Evolutionary conservation across 1,140 invertebrate species (phyloP).

Genomic region (Pemphigus obesinymphae): DNA sequence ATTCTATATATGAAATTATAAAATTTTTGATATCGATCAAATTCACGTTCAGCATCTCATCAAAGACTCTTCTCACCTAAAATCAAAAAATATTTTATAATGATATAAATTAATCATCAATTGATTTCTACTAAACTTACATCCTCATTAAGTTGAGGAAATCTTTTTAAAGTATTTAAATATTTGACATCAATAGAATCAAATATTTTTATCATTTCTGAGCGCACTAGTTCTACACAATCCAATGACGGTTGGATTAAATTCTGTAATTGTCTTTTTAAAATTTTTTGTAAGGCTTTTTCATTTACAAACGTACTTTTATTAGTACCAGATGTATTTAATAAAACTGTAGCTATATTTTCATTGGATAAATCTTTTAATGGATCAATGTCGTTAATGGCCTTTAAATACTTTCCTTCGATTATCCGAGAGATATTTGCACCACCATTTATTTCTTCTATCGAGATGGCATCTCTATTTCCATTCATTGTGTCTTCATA

Average conservation of each 20-base stretch:
- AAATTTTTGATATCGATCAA: not conserved
- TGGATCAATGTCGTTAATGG: slow-evolving; percentile 61
- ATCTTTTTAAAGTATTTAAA: not conserved
- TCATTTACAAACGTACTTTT: slow-evolving; percentile 69
- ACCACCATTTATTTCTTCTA: slow-evolving; percentile 66
- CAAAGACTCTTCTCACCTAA: not conserved
- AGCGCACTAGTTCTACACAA: slow-evolving; percentile 69
- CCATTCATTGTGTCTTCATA: slow-evolving; percentile 67
- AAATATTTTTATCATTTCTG: slow-evolving; percentile 57
- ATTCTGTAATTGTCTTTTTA: slow-evolving; percentile 65
- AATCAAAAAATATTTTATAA: not conserved
- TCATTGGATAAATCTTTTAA: slow-evolving; percentile 58
- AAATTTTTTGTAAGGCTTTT: slow-evolving; percentile 67
- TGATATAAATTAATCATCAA: too few species aligned
- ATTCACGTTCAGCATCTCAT: not conserved
- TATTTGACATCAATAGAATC: not conserved
- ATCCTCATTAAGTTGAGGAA: not conserved
- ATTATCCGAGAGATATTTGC: slow-evolving; percentile 71
- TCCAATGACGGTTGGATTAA: slow-evolving; percentile 64
- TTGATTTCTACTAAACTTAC: not conserved
- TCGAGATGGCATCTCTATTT: slow-evolving; percentile 67
- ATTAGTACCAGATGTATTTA: slow-evolving; percentile 65
- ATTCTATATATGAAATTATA: not conserved
- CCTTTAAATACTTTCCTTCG: slow-evolving; percentile 64
- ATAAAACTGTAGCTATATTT: slow-evolving; percentile 66